These are phyloP conservation scores for Pterostichus madidus DNA, from an alignment of 2,888 invertebrate genomes.

Conservation along the genomic window DNA sequence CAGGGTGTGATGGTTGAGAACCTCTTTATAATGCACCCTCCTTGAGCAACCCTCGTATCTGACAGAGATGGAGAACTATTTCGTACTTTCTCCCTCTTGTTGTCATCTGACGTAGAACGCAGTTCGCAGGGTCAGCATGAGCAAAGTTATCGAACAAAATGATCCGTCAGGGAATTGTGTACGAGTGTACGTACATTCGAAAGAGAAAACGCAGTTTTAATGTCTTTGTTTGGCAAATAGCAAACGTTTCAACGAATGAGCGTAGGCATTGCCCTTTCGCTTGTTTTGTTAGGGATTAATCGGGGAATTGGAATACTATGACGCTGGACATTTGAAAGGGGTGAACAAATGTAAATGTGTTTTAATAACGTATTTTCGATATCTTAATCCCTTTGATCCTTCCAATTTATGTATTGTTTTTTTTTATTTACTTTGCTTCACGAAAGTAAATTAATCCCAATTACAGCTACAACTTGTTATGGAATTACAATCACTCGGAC, in stretches of 20 bases:
- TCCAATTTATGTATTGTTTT: background rate
- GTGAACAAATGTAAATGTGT: background rate
- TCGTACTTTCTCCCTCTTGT: constrained; percentile 12
- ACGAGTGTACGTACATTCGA: constrained; percentile 19
- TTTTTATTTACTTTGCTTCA: too few relatives aligned
- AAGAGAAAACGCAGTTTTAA: constrained; percentile 36
- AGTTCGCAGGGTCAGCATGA: background rate
- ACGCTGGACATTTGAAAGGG: background rate
- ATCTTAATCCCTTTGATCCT: constrained; percentile 1
- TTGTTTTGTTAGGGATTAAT: constrained; percentile 26
- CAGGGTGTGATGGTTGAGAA: constrained; percentile 39
- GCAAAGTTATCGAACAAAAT: constrained; percentile 48
- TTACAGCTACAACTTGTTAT: too few relatives aligned
- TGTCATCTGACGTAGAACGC: constrained; percentile 16
- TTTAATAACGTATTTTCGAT: background rate
- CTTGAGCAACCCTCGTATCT: background rate
- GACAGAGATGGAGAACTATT: constrained; percentile 14
- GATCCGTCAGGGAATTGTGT: constrained; percentile 8
- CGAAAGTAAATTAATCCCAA: too few relatives aligned
- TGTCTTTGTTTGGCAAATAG: constrained; percentile 39
- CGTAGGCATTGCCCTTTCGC: background rate
- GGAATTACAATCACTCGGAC: too few relatives aligned
- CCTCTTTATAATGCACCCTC: constrained; percentile 1
- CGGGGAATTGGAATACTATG: constrained; percentile 21
- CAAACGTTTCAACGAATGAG: constrained; percentile 8